These are phyloP conservation scores for Dufourea novaeangliae DNA, from an alignment of 1,140 invertebrate genomes.

Conservation along the genomic window DNA sequence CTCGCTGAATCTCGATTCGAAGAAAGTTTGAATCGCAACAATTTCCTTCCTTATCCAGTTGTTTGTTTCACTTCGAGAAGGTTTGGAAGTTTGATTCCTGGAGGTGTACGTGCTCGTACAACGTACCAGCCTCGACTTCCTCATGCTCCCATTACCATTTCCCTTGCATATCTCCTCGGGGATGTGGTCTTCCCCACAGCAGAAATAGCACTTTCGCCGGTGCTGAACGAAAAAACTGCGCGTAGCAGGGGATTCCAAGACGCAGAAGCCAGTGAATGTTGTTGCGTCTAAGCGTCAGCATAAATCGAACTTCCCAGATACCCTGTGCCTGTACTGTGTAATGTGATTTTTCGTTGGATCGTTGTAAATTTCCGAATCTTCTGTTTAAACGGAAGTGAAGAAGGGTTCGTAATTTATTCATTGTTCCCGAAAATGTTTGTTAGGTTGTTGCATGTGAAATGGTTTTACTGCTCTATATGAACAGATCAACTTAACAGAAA, in stretches of 20 bases:
- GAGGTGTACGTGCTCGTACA: background rate
- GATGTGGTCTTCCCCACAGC: conserved; percentile 38
- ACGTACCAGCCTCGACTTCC: background rate
- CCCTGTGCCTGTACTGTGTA: background rate
- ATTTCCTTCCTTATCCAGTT: background rate
- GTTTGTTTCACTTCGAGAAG: background rate
- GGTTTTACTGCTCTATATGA: no score
- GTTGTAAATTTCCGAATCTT: no score
- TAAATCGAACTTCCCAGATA: background rate
- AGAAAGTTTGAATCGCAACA: background rate
- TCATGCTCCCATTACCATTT: conserved; percentile 26
- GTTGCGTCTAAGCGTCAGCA: background rate
- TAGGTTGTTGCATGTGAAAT: no score
- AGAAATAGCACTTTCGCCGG: conserved; percentile 44
- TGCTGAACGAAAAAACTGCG: background rate
- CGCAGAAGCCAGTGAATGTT: conserved; percentile 19
- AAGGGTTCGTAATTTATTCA: background rate
- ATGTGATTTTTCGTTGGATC: background rate
- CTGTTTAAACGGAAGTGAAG: background rate
- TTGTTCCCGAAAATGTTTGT: no score
- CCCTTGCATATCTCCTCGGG: conserved; percentile 20
- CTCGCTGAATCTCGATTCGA: background rate
- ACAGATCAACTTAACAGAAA: no score
- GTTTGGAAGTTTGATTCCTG: background rate
- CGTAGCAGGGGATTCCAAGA: conserved; percentile 1